A percentile compares a stretch with the other conserved stretches of the same genome.
Evolutionary conservation across 1,140 invertebrate genomes (phyloP).

Genomic region (Drosophila murphyi): DNA sequence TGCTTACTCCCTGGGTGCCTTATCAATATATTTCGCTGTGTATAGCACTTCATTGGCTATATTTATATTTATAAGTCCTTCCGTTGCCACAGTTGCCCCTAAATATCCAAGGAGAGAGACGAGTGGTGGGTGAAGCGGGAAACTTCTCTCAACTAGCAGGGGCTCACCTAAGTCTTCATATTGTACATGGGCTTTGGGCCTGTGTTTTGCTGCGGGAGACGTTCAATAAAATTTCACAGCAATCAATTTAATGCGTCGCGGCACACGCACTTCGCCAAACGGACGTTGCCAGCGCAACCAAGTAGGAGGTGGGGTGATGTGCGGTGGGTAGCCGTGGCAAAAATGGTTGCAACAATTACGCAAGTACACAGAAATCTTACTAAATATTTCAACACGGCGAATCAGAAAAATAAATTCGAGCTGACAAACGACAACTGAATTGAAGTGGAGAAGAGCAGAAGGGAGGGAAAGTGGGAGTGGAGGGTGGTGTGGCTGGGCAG

Average conservation of each 20-base stretch:
- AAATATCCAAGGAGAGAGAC: background rate
- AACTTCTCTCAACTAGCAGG: conserved; percentile 6
- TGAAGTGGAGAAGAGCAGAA: conserved; percentile 7
- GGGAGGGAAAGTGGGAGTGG: too few species aligned
- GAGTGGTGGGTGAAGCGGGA: background rate
- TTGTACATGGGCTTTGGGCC: conserved; percentile 38
- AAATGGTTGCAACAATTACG: conserved; percentile 63
- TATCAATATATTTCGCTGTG: conserved; percentile 44
- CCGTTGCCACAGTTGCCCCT: conserved; percentile 44
- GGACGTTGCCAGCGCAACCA: conserved; percentile 57
- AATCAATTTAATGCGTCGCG: conserved; percentile 78
- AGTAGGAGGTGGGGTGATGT: background rate
- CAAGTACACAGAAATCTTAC: conserved; percentile 67
- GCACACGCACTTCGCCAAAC: conserved; percentile 66
- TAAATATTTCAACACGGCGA: conserved; percentile 72
- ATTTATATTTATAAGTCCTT: conserved; percentile 52
- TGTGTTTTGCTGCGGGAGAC: background rate
- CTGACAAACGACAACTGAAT: conserved; percentile 24
- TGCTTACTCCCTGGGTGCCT: conserved; percentile 21
- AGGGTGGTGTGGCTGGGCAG: background rate
- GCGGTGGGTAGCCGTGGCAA: conserved; percentile 55
- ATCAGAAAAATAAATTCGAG: conserved; percentile 25
- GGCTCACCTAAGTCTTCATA: conserved; percentile 43
- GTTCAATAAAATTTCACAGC: conserved; percentile 68
- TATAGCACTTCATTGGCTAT: conserved; percentile 51